A percentile compares a stretch with the other conserved stretches of the same genome.
phyloP scores from a whole-genome alignment of 2,888 invertebrate genomes.

The Harpalus rufipes region DNA sequence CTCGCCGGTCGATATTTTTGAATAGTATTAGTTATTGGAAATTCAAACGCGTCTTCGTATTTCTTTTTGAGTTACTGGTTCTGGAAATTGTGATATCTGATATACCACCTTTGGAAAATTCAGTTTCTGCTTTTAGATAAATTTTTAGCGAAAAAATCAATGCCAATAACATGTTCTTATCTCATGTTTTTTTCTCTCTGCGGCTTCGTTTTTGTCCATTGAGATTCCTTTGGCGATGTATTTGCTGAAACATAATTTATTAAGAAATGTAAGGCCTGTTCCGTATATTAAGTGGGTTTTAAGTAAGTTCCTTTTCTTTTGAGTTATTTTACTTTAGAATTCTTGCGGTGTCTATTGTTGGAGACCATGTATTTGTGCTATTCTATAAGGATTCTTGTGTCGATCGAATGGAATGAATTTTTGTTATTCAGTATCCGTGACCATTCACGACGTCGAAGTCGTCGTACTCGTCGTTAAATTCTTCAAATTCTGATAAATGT shows the following conservation, averaged over 20 bases:
- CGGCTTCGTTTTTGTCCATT: not conserved
- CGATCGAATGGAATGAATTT: conserved; percentile 38
- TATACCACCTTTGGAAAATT: not conserved
- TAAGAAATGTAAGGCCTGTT: not conserved
- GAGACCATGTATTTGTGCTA: conserved; percentile 26
- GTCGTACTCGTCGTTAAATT: conserved; percentile 35
- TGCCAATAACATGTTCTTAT: not conserved
- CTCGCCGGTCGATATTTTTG: not conserved
- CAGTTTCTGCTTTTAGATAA: conserved; percentile 2
- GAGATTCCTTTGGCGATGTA: not conserved
- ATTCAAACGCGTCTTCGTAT: conserved; percentile 5
- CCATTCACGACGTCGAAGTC: conserved; percentile 10
- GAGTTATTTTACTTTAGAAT: conserved; percentile 44
- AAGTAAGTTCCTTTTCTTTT: conserved; percentile 12
- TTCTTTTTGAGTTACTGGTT: not conserved
- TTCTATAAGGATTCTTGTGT: conserved; percentile 49
- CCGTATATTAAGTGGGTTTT: not conserved
- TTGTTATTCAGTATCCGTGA: conserved; percentile 25
- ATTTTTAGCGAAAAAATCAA: conserved; percentile 6
- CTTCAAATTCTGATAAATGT: conserved; percentile 45
- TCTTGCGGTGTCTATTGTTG: conserved; percentile 32
- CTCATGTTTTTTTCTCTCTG: not conserved
- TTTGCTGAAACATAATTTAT: conserved; percentile 3
- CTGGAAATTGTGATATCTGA: not conserved
- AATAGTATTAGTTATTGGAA: conserved; percentile 6